A percentile compares a stretch with the other conserved stretches of the same genome.
phyloP scores from a whole-genome alignment of 2,797 vertebrate genomes.

The Malurus splendens region DNA sequence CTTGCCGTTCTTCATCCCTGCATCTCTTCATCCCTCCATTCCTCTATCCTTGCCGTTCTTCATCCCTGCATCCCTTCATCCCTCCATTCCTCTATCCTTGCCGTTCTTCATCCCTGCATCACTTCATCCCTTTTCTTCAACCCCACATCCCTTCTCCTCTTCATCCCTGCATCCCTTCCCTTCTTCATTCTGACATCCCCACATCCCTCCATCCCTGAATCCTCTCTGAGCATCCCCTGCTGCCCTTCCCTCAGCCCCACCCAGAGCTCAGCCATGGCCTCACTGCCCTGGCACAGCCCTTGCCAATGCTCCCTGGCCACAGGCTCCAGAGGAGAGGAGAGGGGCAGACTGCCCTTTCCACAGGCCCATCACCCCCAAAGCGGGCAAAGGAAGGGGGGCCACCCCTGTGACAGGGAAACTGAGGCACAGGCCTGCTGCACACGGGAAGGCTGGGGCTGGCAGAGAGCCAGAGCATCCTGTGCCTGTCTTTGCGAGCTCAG shows the following conservation, averaged over 20 bases:
- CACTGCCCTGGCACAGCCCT: background rate
- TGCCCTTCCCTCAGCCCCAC: background rate
- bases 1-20: too few species aligned
- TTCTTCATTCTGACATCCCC: background rate
- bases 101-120: too few species aligned
- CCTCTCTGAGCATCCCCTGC: background rate
- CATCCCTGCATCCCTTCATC: background rate
- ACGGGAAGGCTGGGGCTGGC: background rate
- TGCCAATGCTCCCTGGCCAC: fast-evolving
- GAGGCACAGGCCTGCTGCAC: background rate
- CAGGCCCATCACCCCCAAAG: background rate
- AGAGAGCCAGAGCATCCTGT: background rate
- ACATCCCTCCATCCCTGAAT: too few species aligned
- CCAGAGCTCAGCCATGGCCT: background rate
- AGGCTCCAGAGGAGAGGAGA: background rate
- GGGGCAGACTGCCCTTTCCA: background rate
- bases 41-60: too few species aligned
- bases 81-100: too few species aligned
- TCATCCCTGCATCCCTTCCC: background rate
- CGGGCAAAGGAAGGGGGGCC: background rate
- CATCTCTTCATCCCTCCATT: too few species aligned
- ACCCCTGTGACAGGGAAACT: background rate
- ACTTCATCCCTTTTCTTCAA: background rate
- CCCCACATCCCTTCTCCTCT: background rate
- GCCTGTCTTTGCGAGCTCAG: background rate